Evolutionary conservation across 2,113 vertebrate species (phyloP).

Genomic region (Myodes glareolus): DNA sequence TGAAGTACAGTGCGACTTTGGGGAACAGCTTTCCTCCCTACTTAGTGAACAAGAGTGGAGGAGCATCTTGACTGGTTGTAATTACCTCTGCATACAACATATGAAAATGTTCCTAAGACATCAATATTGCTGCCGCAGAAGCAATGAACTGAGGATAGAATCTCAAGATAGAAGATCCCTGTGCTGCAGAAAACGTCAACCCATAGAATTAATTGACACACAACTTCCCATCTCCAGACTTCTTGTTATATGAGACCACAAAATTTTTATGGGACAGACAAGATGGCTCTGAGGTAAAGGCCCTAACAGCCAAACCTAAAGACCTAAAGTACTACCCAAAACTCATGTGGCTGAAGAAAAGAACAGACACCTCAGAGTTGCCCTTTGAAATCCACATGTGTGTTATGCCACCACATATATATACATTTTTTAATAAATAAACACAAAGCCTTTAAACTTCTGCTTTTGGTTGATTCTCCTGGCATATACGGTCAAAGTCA

Average conservation of each 20-base stretch:
- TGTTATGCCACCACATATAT: no score
- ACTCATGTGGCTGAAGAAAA: background rate
- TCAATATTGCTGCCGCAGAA: background rate
- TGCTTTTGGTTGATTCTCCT: background rate
- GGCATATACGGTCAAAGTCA: background rate
- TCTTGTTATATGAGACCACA: background rate
- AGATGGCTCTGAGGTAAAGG: background rate
- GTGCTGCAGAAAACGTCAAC: background rate
- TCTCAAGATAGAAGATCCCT: background rate
- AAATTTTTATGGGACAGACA: background rate
- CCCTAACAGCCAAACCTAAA: background rate
- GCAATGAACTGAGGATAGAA: background rate
- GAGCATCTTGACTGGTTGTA: background rate
- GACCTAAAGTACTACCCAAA: background rate
- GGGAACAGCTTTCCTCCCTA: background rate
- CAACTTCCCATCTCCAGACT: background rate
- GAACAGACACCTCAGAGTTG: background rate
- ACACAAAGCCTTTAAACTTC: background rate
- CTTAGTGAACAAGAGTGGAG: background rate
- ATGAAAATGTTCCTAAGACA: background rate
- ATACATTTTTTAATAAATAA: background rate
- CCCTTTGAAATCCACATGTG: no score
- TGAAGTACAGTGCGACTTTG: no score
- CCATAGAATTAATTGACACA: background rate
- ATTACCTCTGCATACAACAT: background rate